Percentiles rank a stretch among this genome's conserved stretches.
phyloP scores from a whole-genome alignment of 1,140 invertebrate species.

The Lepidurus couesii region DNA sequence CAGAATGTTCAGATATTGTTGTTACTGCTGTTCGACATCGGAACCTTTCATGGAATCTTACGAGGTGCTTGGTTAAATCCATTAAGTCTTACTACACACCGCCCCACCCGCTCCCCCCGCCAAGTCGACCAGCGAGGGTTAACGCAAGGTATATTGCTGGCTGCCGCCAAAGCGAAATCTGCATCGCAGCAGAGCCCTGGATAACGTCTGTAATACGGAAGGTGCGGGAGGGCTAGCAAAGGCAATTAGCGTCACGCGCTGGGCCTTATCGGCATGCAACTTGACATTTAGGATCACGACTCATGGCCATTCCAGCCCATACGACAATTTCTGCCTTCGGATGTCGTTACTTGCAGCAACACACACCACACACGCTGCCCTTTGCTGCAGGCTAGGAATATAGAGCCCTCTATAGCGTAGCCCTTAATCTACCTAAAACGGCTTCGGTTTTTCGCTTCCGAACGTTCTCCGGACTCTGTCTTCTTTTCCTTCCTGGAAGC shows the following conservation, averaged over 20 bases:
- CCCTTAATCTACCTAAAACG: conserved; percentile 19
- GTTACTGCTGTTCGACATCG: too few relatives aligned
- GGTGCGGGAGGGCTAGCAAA: not conserved
- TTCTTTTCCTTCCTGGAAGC: not conserved
- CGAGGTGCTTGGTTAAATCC: too few relatives aligned
- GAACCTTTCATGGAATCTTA: too few relatives aligned
- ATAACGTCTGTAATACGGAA: not conserved
- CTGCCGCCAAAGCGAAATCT: too few relatives aligned
- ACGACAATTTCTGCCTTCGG: conserved; percentile 4
- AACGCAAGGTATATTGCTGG: too few relatives aligned
- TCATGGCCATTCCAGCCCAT: not conserved
- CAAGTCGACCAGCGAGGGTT: too few relatives aligned
- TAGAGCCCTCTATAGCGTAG: not conserved
- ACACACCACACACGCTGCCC: too few relatives aligned
- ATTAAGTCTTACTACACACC: too few relatives aligned
- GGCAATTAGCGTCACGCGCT: conserved; percentile 13
- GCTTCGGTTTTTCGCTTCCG: not conserved
- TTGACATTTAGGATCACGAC: conserved; percentile 5
- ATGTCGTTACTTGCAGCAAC: not conserved
- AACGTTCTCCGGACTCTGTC: not conserved
- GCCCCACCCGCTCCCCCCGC: too few relatives aligned
- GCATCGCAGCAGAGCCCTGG: too few relatives aligned
- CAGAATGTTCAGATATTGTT: too few relatives aligned
- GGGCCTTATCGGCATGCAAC: conserved; percentile 17
- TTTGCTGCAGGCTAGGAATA: too few relatives aligned